phyloP scores from a whole-genome alignment of 1,140 invertebrate genomes.

The Magallana gigas region DNA sequence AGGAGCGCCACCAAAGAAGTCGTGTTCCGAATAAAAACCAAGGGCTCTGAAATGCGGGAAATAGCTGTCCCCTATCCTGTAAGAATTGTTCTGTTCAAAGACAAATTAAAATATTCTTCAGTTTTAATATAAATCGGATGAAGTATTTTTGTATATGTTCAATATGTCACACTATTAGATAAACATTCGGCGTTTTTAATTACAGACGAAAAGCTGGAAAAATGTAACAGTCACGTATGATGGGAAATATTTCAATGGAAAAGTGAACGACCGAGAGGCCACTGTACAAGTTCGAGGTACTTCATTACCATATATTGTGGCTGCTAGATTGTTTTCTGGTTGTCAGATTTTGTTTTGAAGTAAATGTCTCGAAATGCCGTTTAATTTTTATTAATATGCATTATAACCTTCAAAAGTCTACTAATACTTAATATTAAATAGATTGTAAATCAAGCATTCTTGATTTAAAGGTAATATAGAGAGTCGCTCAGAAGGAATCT shows the following conservation, averaged over 20 bases:
- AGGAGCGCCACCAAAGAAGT: background rate
- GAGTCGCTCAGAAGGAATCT: background rate
- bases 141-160: background rate
- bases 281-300: slow-evolving; percentile 10
- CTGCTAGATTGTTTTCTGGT: no score
- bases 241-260: slow-evolving; percentile 1
- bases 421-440: no score
- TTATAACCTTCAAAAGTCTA: no score
- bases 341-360: no score
- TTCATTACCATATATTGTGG: background rate
- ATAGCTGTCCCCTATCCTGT: background rate
- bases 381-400: no score
- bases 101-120: no score
- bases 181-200: background rate
- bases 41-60: background rate
- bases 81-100: background rate
- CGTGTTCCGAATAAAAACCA: slow-evolving; percentile 1
- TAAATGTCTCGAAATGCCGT: no score
- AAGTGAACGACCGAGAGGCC: slow-evolving; percentile 4
- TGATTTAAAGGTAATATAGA: background rate
- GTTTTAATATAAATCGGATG: background rate
- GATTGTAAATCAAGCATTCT: no score
- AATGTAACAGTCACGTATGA: slow-evolving; percentile 1
- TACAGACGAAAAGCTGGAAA: slow-evolving; percentile 11
- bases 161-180: background rate